phyloP scores from a whole-genome alignment of 2,113 vertebrate species.

The Grammatotria lemairii region DNA sequence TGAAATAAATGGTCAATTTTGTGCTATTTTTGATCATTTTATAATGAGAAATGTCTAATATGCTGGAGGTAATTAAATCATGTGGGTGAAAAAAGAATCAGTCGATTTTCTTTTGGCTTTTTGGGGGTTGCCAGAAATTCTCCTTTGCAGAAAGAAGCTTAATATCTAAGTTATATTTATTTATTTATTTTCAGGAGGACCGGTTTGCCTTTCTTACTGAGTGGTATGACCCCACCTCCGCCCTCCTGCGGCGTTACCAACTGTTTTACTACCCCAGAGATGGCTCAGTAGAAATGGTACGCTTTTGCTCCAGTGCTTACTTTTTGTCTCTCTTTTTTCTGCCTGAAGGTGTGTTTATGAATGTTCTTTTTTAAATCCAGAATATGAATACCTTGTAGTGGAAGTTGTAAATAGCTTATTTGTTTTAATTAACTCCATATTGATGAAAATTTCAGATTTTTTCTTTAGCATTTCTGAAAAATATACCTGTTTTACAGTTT shows the following conservation, averaged over 20 bases:
- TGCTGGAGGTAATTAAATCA: neutral
- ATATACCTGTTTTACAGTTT: slow-evolving; percentile 69
- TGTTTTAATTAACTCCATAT: neutral
- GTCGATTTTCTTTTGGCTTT: neutral
- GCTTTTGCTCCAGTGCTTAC: neutral
- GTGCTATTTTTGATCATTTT: neutral
- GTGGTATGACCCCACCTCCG: slow-evolving; percentile 88
- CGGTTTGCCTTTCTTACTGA: slow-evolving; percentile 87
- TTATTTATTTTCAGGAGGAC: slow-evolving; percentile 70
- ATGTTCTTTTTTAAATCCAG: neutral
- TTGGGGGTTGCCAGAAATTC: neutral
- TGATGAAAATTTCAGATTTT: neutral
- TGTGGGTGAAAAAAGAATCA: neutral
- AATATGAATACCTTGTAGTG: neutral
- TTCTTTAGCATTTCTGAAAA: neutral
- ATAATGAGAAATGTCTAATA: neutral
- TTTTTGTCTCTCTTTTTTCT: neutral
- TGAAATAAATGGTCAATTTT: neutral
- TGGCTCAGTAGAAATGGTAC: slow-evolving; percentile 91
- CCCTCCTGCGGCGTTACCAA: slow-evolving; percentile 84
- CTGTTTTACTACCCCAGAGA: slow-evolving; percentile 89
- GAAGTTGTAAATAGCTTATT: neutral
- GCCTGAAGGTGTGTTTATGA: neutral
- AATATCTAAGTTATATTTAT: neutral
- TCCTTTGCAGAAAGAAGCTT: neutral